Base-by-base conservation (phyloP, 1,140 invertebrate species). In the Monomorium pharaonis region DNA sequence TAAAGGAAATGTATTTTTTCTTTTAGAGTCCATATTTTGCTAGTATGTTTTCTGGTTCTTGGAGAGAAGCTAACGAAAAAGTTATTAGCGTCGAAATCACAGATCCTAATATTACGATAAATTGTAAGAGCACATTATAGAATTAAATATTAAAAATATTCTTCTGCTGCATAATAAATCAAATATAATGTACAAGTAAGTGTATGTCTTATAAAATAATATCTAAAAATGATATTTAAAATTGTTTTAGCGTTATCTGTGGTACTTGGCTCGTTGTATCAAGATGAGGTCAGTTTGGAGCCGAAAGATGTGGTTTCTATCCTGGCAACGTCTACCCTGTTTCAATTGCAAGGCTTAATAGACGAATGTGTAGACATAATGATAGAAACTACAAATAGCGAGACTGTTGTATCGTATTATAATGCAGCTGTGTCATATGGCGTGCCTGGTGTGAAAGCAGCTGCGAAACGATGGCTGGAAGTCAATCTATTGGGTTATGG, bases 1-100 rank as follows among this genome's bases (percentile, higher is more conserved):
- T n/a, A 0, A 60, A 63, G 12, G 18, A 24, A 42, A 51, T 30
- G 1, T 67, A n/a, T 51, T 47, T 74, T 51, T 14, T 56, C 72
- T 80, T 95, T 95, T 93, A 98, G 96, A 98, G 97, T 91, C 97
- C 97, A 3, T 98, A 98, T 92, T 98, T 98, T 95, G 96, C 96
- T 16, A 98, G 97, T 92, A 98, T 98, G 98, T 98, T 98, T 94
- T 97, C 96, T 91, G 97, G 97, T 7, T 96, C 96, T 14, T 98
- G 98, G 98, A 96, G 96, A 91, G 98, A 98, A 94, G 95, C 97
- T 4, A 96, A 96, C 72, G 96, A 97, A 93, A 96, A 96, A 77
- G 94, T 96, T 69, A 96, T 98, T 58, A 95, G 94, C 56, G 97
- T 98, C 77, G 96, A 97, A 93, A 97, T 98, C 42, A 95, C 96